Evolutionary conservation across 2,797 vertebrate genomes (phyloP).

Genomic region (Hybognathus amarus): DNA sequence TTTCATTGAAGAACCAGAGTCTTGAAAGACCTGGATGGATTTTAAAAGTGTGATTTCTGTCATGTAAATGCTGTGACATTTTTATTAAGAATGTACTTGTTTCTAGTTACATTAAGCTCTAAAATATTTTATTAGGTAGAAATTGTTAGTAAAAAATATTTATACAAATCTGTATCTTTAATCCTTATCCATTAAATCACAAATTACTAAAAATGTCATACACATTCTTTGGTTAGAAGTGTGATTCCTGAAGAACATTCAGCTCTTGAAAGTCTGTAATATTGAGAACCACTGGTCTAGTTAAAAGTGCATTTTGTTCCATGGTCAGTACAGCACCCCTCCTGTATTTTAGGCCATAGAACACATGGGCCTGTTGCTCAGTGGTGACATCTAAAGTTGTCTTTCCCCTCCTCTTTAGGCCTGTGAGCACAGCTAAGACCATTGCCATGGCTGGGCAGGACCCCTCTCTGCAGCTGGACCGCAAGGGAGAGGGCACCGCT

Average conservation of each 20-base stretch:
- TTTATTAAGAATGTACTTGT: background rate
- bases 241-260: background rate
- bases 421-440: slow-evolving; percentile 86
- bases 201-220: background rate
- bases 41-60: background rate
- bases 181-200: background rate
- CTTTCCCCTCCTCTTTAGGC: slow-evolving; percentile 64
- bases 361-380: background rate
- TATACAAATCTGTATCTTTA: background rate
- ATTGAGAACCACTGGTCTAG: background rate
- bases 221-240: background rate
- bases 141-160: background rate
- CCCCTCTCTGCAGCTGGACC: slow-evolving; percentile 84
- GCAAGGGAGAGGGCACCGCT: slow-evolving; percentile 85
- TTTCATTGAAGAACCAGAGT: background rate
- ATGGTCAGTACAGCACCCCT: background rate
- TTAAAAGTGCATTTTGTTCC: background rate
- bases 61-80: background rate
- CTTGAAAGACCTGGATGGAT: background rate
- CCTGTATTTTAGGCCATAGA: background rate
- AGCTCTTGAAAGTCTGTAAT: background rate
- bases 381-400: slow-evolving; percentile 7
- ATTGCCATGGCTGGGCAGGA: slow-evolving; percentile 85
- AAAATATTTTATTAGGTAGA: background rate
- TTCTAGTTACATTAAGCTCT: background rate